Evolutionary conservation across 2,797 vertebrate genomes (phyloP).

Genomic region (Nyctibius grandis): DNA sequence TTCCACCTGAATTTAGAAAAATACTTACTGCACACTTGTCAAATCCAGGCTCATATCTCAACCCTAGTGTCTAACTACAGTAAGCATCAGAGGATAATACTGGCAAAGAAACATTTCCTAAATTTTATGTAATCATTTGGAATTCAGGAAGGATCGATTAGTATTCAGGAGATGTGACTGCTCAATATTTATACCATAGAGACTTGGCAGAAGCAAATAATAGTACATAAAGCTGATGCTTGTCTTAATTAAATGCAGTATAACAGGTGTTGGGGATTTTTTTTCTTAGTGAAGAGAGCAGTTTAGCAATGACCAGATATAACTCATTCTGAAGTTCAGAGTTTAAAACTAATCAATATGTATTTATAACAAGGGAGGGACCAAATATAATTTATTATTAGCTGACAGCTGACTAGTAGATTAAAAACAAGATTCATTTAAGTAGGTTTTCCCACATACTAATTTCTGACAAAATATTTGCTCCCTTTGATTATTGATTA

Average conservation of each 20-base stretch:
- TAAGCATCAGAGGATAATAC: constrained; percentile 51
- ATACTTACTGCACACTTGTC: constrained; percentile 56
- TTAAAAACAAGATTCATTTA: constrained; percentile 49
- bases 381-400: constrained; percentile 65
- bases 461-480: constrained; percentile 32
- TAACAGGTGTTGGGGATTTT: constrained; percentile 74
- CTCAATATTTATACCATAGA: constrained; percentile 84
- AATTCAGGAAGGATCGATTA: constrained; percentile 84
- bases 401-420: constrained; percentile 40
- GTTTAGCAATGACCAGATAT: constrained; percentile 77
- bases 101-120: constrained; percentile 80
- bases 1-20: constrained; percentile 78
- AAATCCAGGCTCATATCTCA: constrained; percentile 71
- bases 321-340: constrained; percentile 81
- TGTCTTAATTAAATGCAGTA: constrained; percentile 87
- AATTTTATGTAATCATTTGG: constrained; percentile 83
- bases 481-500: not conserved
- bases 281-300: constrained; percentile 72
- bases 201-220: constrained; percentile 79
- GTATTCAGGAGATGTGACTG: constrained; percentile 72
- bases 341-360: constrained; percentile 82
- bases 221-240: constrained; percentile 77
- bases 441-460: constrained; percentile 24
- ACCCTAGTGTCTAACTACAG: constrained; percentile 56
- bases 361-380: constrained; percentile 73